A percentile compares a stretch with the other conserved stretches of the same genome.
These are phyloP conservation scores for Odontocolon sp. DNA, from an alignment of 2,888 invertebrate species.

Conservation along the genomic window DNA sequence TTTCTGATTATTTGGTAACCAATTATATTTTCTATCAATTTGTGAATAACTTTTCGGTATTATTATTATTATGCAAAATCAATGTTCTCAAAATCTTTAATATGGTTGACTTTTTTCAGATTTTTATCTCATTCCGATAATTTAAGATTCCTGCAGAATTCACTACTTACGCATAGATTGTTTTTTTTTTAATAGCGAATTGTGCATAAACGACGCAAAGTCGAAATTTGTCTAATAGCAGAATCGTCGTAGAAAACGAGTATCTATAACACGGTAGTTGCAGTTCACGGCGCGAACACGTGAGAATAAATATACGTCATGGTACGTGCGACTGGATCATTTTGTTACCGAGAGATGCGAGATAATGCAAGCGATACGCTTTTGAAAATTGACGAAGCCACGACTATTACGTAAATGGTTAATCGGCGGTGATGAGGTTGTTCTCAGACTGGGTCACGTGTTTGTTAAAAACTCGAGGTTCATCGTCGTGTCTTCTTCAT, in stretches of 20 bases:
- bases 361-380: not conserved
- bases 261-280: not conserved
- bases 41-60: too few relatives aligned
- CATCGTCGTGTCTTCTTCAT: not conserved
- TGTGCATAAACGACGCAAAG: too few relatives aligned
- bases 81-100: too few relatives aligned
- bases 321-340: constrained; percentile 4
- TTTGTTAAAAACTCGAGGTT: not conserved
- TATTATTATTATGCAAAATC: too few relatives aligned
- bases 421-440: not conserved
- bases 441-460: not conserved
- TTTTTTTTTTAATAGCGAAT: too few relatives aligned
- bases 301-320: constrained; percentile 3
- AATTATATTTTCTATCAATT: too few relatives aligned
- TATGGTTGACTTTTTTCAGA: too few relatives aligned
- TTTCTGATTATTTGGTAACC: too few relatives aligned
- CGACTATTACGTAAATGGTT: not conserved
- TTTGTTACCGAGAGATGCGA: not conserved
- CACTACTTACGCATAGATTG: too few relatives aligned
- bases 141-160: too few relatives aligned
- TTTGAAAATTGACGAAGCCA: constrained; percentile 3
- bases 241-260: not conserved
- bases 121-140: too few relatives aligned
- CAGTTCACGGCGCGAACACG: not conserved
- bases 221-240: constrained; percentile 1